Conservation (phyloP, 2,797 vertebrate genomes). For the Scomberomorus guttatus region DNA sequence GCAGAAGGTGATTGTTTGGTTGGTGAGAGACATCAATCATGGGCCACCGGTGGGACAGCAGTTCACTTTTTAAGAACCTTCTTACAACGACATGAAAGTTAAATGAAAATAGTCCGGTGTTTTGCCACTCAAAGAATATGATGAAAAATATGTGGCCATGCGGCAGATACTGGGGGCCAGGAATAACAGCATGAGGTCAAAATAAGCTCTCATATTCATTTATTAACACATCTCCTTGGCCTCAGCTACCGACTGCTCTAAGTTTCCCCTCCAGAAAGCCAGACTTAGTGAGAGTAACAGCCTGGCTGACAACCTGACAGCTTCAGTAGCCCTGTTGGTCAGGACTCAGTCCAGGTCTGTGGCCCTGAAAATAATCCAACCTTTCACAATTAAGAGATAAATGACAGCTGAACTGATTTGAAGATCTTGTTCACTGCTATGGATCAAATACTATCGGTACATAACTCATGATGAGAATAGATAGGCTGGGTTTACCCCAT, state of each 20-base stretch:
- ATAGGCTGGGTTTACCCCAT: not conserved
- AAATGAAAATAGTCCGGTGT: conserved; percentile 66
- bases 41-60: conserved; percentile 31
- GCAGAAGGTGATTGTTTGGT: conserved; percentile 26
- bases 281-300: conserved; percentile 28
- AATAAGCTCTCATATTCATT: conserved; percentile 48
- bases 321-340: conserved; percentile 34
- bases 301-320: conserved; percentile 40
- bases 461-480: not conserved
- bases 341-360: conserved; percentile 25
- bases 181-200: conserved; percentile 72
- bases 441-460: not conserved
- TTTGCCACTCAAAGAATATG: conserved; percentile 64
- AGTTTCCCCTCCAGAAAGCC: conserved; percentile 41
- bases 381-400: conserved; percentile 23
- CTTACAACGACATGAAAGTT: conserved; percentile 60
- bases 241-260: conserved; percentile 32
- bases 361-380: conserved; percentile 24
- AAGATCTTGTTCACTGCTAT: conserved; percentile 5
- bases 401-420: not conserved
- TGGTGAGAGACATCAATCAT: conserved; percentile 53
- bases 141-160: conserved; percentile 70
- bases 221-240: conserved; percentile 53
- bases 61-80: conserved; percentile 60
- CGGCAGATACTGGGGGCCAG: conserved; percentile 66